Base-by-base conservation (phyloP, 2,113 vertebrate species). In the Columba livia region DNA sequence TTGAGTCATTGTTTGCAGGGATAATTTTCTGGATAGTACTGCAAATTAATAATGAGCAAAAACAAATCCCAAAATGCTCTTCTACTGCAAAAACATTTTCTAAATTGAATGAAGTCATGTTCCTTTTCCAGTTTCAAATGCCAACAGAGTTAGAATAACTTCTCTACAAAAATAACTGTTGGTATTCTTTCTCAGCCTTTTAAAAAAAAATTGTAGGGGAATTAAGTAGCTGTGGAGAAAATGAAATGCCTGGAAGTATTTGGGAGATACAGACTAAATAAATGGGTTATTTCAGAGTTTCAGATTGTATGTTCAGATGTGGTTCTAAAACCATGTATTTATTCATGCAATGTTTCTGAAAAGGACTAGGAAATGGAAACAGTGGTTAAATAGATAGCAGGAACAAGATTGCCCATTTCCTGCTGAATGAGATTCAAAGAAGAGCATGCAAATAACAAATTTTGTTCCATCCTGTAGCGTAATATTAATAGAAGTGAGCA, bases 1-100 rank as follows among this genome's bases (percentile, higher is more conserved):
- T 71, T 62, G 65, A 87, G 57, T 56, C 29, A 23, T 11, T 79
- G 60, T 64, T 95, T 96, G 42, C 32, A 60, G 29, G 38, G 38
- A 51, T 71, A 42, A 40, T 74, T 81, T 90, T 92, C 56, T 92
- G 40, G 25, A 48, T 66, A 66, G 31, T 61, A 32, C 9, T 65
- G 50, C 44, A 81, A 32, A 32, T 58, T 58, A 80, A 3, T 88
- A 78, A n/a, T 21, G 31, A 36, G 19, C 25, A 62, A 48, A 62
- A 66, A 26, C 40, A 84, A 80, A 18, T 15, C 32, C 51, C 66
- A 23, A 81, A 78, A 42, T 75, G 29, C 25, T 67, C 17, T 67
- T 77, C 60, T 81, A 24, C 14, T 74, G 23, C 28, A 58, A 50
- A 58, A 58, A 11, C 0, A 0, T 66, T 78, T 86, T 81, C 42